These are phyloP conservation scores for Hemibagrus guttatus DNA, from an alignment of 2,797 vertebrate genomes.

Conservation along the genomic window DNA sequence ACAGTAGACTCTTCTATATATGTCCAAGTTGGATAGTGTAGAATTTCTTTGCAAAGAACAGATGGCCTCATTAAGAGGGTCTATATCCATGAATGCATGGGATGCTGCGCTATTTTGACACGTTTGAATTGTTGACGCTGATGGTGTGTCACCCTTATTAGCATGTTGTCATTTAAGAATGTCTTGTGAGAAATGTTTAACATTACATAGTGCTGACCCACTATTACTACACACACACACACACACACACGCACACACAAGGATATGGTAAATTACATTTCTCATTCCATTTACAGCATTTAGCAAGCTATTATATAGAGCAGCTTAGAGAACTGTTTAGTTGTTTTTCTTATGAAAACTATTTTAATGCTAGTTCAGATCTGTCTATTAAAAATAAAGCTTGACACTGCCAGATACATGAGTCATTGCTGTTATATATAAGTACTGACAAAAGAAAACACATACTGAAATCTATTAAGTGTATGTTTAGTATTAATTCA, in stretches of 20 bases:
- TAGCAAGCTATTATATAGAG: not conserved
- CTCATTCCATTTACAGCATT: not conserved
- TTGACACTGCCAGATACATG: not conserved
- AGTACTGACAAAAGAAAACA: not conserved
- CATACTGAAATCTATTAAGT: not conserved
- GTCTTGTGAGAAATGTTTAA: not conserved
- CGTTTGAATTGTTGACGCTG: not conserved
- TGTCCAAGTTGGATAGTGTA: constrained; percentile 29
- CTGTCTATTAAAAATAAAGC: not conserved
- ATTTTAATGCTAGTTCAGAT: not conserved
- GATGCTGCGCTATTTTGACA: not conserved
- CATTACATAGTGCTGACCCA: not conserved
- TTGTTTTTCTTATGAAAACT: not conserved
- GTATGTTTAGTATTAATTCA: not conserved
- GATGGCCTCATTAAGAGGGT: not conserved
- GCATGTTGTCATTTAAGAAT: not conserved
- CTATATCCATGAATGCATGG: not conserved
- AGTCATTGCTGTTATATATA: not conserved
- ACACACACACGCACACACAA: not conserved
- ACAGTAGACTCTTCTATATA: constrained; percentile 35
- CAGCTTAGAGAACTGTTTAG: not conserved
- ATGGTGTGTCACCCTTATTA: not conserved
- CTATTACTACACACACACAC: too few species aligned
- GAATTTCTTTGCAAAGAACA: constrained; percentile 12
- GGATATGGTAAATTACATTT: not conserved